Percentiles rank a stretch among this genome's conserved stretches.
Conservation (phyloP, 2,797 vertebrate species). For the Chloroceryle amazona region DNA sequence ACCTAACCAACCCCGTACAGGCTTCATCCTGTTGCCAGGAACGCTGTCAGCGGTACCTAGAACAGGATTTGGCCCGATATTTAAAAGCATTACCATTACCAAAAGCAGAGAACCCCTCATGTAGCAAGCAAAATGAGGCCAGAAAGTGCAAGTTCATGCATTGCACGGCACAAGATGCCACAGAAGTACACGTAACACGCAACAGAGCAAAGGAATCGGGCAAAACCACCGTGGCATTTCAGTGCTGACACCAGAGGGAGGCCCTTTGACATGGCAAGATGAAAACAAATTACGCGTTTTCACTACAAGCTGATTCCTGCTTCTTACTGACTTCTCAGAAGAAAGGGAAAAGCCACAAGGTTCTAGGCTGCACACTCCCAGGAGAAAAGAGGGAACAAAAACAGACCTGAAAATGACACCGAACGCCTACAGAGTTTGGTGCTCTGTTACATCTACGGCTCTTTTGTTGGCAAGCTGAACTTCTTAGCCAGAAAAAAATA, state of each 20-base stretch:
- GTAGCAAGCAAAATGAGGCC: background rate
- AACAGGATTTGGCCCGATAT: too few relatives aligned
- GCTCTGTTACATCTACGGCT: background rate
- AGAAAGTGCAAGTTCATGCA: background rate
- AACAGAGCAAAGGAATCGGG: rapidly evolving
- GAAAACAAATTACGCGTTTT: background rate
- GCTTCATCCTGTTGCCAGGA: rapidly evolving
- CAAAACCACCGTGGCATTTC: background rate
- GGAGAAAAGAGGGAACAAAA: background rate
- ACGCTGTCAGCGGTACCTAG: rapidly evolving
- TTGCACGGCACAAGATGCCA: background rate
- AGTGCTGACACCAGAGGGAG: background rate
- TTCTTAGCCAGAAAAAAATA: background rate
- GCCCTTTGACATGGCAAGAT: background rate
- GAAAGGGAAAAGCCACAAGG: background rate
- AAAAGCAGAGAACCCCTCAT: background rate
- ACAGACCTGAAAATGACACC: background rate
- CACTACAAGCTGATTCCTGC: background rate
- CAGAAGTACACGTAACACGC: rapidly evolving
- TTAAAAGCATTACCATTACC: background rate
- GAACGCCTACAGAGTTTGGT: background rate
- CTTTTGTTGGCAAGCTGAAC: background rate
- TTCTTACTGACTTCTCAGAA: background rate
- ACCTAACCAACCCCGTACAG: rapidly evolving
- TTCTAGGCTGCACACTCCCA: background rate